Evolutionary conservation across 2,888 invertebrate genomes (phyloP).

Genomic region (Polydrusus tereticollis): DNA sequence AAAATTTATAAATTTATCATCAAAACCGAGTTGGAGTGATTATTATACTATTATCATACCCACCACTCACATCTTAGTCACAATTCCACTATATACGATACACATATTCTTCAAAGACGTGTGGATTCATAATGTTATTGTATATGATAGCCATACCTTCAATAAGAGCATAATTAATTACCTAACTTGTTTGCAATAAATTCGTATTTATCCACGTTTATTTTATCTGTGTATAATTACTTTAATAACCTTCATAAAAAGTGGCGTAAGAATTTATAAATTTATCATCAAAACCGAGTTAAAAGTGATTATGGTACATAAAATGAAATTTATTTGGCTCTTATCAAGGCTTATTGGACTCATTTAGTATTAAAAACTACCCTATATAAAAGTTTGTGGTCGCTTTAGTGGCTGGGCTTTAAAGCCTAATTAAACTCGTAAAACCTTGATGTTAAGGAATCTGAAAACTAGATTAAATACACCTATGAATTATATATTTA

Average conservation of each 20-base stretch:
- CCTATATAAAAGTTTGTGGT: background rate
- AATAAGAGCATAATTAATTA: too few relatives aligned
- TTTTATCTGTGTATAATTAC: too few relatives aligned
- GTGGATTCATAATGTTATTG: too few relatives aligned
- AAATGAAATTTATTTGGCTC: background rate
- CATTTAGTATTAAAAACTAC: background rate
- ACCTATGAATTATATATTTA: too few relatives aligned
- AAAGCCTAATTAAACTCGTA: slow-evolving; percentile 14
- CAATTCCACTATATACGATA: too few relatives aligned
- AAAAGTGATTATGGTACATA: background rate
- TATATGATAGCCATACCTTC: too few relatives aligned
- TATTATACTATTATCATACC: too few relatives aligned
- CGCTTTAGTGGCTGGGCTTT: background rate
- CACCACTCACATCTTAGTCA: too few relatives aligned
- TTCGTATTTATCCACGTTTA: too few relatives aligned
- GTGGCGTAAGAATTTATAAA: background rate
- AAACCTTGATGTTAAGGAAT: background rate
- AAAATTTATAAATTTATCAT: background rate
- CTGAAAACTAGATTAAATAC: background rate
- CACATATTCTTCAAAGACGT: too few relatives aligned
- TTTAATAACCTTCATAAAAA: too few relatives aligned
- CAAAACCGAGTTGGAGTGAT: background rate
- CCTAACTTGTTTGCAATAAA: too few relatives aligned
- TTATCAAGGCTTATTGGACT: background rate
- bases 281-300: background rate